Percentiles rank a stretch among this genome's conserved stretches.
Conservation (phyloP, 2,797 vertebrate species). For the Orientallactaga sibirica region DNA sequence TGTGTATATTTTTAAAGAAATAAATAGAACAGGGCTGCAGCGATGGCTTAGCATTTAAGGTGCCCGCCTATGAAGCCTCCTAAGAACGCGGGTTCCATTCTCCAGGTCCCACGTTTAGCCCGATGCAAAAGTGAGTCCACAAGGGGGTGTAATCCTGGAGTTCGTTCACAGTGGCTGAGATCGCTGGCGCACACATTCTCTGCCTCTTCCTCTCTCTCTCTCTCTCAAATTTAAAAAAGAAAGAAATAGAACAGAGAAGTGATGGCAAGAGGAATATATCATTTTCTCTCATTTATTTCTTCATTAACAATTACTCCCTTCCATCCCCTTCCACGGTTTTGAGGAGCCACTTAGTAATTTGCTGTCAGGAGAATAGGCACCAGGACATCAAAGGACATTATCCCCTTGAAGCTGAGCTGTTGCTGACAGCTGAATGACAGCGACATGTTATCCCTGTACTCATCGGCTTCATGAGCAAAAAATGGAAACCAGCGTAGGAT, state of each 20-base stretch:
- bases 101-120: too few relatives aligned
- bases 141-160: too few relatives aligned
- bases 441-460: not conserved
- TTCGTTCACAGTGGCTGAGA: too few relatives aligned
- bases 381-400: not conserved
- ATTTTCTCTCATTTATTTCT: not conserved
- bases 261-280: not conserved
- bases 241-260: not conserved
- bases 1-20: not conserved
- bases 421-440: not conserved
- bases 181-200: too few relatives aligned
- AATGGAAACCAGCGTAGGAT: not conserved
- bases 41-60: too few relatives aligned
- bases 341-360: not conserved
- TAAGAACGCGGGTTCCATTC: too few relatives aligned
- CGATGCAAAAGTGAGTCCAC: too few relatives aligned
- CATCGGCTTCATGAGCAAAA: constrained; percentile 21
- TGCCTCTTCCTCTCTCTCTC: too few relatives aligned
- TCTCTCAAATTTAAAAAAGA: not conserved
- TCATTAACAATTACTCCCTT: not conserved
- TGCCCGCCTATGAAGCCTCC: too few relatives aligned
- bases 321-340: not conserved
- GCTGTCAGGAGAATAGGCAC: not conserved
- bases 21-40: not conserved
- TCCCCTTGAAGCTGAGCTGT: not conserved